Conservation (phyloP, 1,140 invertebrate genomes). For the Diorhabda sublineata region DNA sequence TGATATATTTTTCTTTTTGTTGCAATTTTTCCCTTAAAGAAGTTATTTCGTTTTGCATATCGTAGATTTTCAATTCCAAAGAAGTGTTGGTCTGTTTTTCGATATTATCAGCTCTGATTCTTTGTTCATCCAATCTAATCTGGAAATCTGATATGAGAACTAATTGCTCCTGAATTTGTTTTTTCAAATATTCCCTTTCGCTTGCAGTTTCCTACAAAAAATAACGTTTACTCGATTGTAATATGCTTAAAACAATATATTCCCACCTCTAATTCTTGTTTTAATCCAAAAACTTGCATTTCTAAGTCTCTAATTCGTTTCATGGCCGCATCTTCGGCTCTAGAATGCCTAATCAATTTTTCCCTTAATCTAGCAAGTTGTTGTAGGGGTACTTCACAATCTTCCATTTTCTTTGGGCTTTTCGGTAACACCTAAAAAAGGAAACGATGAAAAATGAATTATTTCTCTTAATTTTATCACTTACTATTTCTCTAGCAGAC, state of each 20-base stretch:
- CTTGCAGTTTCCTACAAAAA: constrained; percentile 65
- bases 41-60: constrained; percentile 56
- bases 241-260: background rate
- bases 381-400: constrained; percentile 44
- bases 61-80: constrained; percentile 63
- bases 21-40: constrained; percentile 55
- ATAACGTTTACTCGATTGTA: background rate
- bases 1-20: constrained; percentile 57
- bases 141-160: constrained; percentile 73
- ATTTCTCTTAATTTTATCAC: constrained; percentile 18
- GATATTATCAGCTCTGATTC: constrained; percentile 65
- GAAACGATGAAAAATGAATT: background rate
- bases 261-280: constrained; percentile 61
- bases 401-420: constrained; percentile 36
- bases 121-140: constrained; percentile 71
- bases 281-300: constrained; percentile 60
- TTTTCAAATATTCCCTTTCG: constrained; percentile 74
- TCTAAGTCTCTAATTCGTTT: constrained; percentile 71
- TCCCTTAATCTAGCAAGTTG: constrained; percentile 58
- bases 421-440: constrained; percentile 34
- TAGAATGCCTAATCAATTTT: constrained; percentile 59
- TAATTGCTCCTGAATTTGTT: constrained; percentile 73
- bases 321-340: constrained; percentile 68
- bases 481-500: constrained; percentile 63
- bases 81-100: constrained; percentile 63